A percentile compares a stretch with the other conserved stretches of the same genome.
Conservation (phyloP, 2,888 invertebrate genomes). For the Eupithecia pulchellata region DNA sequence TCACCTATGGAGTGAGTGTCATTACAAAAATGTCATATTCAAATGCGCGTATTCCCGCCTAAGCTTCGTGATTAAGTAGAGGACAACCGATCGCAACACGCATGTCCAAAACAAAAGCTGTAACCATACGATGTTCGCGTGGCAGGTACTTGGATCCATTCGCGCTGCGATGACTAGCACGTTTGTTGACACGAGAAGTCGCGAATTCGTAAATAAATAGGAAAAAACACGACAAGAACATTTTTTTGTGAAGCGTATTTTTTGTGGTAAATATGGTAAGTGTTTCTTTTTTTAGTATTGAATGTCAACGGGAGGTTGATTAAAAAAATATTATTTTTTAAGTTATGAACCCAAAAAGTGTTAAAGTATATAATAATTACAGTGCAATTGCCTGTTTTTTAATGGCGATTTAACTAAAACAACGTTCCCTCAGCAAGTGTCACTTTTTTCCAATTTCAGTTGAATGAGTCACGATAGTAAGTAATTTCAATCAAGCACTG, state of each 20-base stretch:
- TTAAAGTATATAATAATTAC: background rate
- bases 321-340: background rate
- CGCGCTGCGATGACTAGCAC: slow-evolving; percentile 53
- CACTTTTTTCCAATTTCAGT: background rate
- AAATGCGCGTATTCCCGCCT: background rate
- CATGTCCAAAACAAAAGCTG: slow-evolving; percentile 61
- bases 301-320: background rate
- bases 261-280: slow-evolving; percentile 7
- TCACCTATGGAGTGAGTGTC: background rate
- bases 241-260: background rate
- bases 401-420: background rate
- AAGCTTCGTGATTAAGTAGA: background rate
- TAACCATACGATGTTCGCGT: slow-evolving; percentile 48
- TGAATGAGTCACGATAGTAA: slow-evolving; percentile 20
- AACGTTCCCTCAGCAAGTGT: background rate
- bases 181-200: slow-evolving; percentile 43
- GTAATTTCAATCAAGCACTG: slow-evolving; percentile 28
- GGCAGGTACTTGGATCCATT: slow-evolving; percentile 42
- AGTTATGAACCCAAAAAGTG: background rate
- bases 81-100: slow-evolving; percentile 57
- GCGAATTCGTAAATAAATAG: background rate
- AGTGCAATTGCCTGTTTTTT: background rate
- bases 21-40: background rate
- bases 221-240: background rate
- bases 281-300: background rate